Evolutionary conservation across 2,797 vertebrate species (phyloP), one percentile per base, ranked within the genome.

Genomic region (Agapornis canus): DNA sequence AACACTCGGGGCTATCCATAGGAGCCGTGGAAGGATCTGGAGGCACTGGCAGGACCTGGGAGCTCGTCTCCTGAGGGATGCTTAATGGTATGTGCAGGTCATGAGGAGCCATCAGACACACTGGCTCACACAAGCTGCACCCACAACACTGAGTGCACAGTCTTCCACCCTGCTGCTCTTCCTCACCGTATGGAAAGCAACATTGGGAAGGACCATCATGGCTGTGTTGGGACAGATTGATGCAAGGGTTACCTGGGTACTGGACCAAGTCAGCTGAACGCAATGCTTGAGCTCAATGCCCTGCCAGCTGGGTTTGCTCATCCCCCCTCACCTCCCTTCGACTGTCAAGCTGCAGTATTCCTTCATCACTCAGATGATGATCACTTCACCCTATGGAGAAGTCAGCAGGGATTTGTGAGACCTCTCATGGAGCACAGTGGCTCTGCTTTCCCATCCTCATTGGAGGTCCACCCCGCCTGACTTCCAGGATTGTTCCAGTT

Each of bases 41-140:
- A 49, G n/a, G 18, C 2, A 2, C 54, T 1, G 2, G 19, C 7
- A 15, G 42, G 27, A 61, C 49, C 22, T 57, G n/a, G 37, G 32
- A 63, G 39, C 61, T 39, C 1, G 3, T 75, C 48, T 39, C 60
- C 54, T 32, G 35, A 43, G 10, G 35, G 72, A 35, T 13, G 18
- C 4, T 1, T 3, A 16, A 13, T 9, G 35, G 35, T 40, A 37
- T 1, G 2, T 2, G 26, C 25, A 20, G 45, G 57, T 35, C 22
- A 13, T 4, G 49, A 47, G 21, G 14, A 63, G 32, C 25, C 26
- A 19, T 29, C 45, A 27, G 59, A 29, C 23, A 16, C 1, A 2
- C 11, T 2, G 3, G 16, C 4, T 6, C 9, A 2, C 2, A 19
- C 21, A 27, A 64, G 37, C 32, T 4, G 35, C 11, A n/a, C 9